A percentile compares a stretch with the other conserved stretches of the same genome.
phyloP scores from a whole-genome alignment of 2,113 vertebrate species.

The Tachycineta bicolor region DNA sequence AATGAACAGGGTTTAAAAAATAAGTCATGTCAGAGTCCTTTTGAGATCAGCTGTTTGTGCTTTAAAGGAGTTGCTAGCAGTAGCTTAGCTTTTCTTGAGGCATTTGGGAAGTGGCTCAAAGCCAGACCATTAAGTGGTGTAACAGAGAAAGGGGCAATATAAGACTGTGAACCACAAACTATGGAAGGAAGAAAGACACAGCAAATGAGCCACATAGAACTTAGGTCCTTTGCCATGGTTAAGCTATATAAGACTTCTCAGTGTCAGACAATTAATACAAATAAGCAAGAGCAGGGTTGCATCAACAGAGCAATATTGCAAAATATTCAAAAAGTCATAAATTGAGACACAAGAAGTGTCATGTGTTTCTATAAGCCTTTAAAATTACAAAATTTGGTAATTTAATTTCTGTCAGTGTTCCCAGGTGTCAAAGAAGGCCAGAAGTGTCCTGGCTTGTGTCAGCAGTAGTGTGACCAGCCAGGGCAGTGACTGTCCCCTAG shows the following conservation, averaged over 20 bases:
- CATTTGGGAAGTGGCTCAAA: neutral
- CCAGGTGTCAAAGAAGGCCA: neutral
- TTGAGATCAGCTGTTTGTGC: neutral
- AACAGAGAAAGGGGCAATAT: neutral
- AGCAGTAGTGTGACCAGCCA: neutral
- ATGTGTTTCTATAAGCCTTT: neutral
- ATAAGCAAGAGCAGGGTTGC: neutral
- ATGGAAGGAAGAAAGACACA: neutral
- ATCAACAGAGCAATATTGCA: neutral
- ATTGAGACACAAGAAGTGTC: neutral
- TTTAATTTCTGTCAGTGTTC: neutral
- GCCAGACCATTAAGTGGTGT: neutral
- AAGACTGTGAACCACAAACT: neutral
- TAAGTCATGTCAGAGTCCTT: neutral
- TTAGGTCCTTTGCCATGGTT: neutral
- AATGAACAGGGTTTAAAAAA: neutral
- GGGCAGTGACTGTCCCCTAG: accelerated
- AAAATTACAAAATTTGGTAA: neutral
- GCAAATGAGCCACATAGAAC: neutral
- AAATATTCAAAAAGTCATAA: neutral
- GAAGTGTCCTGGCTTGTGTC: neutral
- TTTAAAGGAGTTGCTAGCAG: neutral
- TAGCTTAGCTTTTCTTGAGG: neutral
- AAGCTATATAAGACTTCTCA: neutral
- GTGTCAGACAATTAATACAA: neutral